A percentile compares a stretch with the other conserved stretches of the same genome.
Evolutionary conservation across 2,113 vertebrate species (phyloP).

Genomic region (Ciconia stormi): DNA sequence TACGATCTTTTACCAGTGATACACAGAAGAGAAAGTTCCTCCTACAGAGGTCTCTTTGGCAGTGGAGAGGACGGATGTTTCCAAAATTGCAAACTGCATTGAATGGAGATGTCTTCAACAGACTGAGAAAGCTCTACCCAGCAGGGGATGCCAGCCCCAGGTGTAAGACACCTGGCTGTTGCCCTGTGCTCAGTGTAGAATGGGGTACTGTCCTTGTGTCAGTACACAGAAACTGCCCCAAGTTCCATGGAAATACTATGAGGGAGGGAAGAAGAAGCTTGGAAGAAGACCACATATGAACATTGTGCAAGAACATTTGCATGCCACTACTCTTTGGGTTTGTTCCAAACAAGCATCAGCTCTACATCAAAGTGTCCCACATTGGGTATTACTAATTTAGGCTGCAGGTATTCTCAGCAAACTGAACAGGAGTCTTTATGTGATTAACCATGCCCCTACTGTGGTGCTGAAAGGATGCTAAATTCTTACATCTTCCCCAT

Average conservation of each 20-base stretch:
- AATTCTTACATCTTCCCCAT: background rate
- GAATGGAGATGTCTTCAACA: background rate
- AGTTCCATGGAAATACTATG: background rate
- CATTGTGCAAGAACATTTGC: background rate
- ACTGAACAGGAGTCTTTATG: background rate
- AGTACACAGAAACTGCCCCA: background rate
- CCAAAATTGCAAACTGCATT: background rate
- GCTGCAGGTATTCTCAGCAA: constrained; percentile 11
- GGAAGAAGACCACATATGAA: background rate
- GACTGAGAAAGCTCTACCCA: background rate
- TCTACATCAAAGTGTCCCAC: background rate
- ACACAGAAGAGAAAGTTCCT: background rate
- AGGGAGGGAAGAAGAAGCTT: background rate
- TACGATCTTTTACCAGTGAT: background rate
- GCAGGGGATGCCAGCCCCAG: background rate
- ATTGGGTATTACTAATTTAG: background rate
- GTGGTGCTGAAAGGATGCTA: background rate
- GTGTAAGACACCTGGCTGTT: background rate
- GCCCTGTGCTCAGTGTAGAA: background rate
- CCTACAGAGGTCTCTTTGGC: background rate
- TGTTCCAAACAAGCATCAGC: background rate
- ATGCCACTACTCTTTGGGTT: background rate
- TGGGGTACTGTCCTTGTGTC: background rate
- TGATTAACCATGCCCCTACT: background rate
- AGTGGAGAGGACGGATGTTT: background rate